These are phyloP conservation scores for Calliphora vomitoria DNA, from an alignment of 2,888 invertebrate species.

Conservation along the genomic window DNA sequence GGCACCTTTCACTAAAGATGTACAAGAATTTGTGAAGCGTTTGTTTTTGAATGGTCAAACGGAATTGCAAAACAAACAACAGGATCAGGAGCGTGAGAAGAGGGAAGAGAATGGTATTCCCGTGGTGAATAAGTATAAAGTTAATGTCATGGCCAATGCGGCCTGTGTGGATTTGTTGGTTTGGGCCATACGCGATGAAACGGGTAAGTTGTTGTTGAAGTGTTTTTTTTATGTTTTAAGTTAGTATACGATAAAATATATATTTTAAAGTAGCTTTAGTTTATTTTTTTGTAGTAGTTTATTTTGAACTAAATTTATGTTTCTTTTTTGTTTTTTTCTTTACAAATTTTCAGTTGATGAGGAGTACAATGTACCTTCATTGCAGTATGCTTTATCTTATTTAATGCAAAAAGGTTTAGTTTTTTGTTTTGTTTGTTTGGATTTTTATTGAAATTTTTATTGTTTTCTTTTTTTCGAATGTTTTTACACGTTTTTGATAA, in stretches of 20 bases:
- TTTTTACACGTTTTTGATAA: constrained; percentile 18
- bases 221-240: not conserved
- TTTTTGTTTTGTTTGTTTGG: constrained; percentile 61
- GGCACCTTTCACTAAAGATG: constrained; percentile 95
- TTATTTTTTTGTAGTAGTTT: constrained; percentile 60
- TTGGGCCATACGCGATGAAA: constrained; percentile 99
- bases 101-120: constrained; percentile 89
- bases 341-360: constrained; percentile 87
- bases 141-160: constrained; percentile 98
- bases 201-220: constrained; percentile 87
- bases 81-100: constrained; percentile 94
- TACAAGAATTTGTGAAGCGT: constrained; percentile 95
- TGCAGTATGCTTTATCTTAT: constrained; percentile 90
- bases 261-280: constrained; percentile 33
- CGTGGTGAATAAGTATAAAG: constrained; percentile 95
- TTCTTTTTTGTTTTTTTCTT: constrained; percentile 58
- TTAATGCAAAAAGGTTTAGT: constrained; percentile 84
- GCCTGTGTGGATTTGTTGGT: constrained; percentile 98
- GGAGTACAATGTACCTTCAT: constrained; percentile 89
- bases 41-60: constrained; percentile 97
- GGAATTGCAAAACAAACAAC: constrained; percentile 94
- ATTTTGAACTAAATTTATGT: constrained; percentile 65
- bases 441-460: constrained; percentile 59
- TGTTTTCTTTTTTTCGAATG: constrained; percentile 62
- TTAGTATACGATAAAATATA: not conserved